Evolutionary conservation across 2,888 invertebrate species (phyloP), one percentile per base, ranked within the genome.

Genomic region (Synanthedon andrenaeformis): DNA sequence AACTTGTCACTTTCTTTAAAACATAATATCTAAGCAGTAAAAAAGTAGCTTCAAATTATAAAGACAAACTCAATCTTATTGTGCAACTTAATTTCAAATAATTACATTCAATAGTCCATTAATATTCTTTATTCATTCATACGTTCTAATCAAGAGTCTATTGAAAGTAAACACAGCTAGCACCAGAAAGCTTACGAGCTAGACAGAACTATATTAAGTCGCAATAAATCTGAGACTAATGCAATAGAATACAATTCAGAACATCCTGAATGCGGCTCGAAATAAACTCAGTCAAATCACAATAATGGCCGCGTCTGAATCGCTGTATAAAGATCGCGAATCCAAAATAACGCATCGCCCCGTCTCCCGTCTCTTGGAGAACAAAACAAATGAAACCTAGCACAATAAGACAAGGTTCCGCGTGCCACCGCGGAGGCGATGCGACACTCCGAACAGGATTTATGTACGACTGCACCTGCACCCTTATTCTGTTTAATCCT

Each of bases 391-490:
- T 70, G 71, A 60, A 62, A 23, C 23, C 23, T 23, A 63, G 67
- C 68, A 82, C 80, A 83, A 84, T 82, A 84, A 84, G 81, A 82
- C 79, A 65, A 78, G 71, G 80, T 83, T 82, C 83, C 82, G 82
- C 83, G 79, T 82, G 77, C 83, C 80, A 68, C 66, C 65, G 67
- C 62, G 55, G 60, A 62, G 64, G 58, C 69, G 70, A 74, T 71
- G 71, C 75, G 72, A 73, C 67, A 63, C 69, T 70, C 73, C 23
- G 49, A 13, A 13, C n/a, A 41, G 28, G 45, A 58, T 58, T 58
- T 58, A 58, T 58, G 55, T 52, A 17, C 51, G 50, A 42, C 53
- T 51, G 53, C 55, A 51, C 53, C 52, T 51, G 51, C 51, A 14
- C 17, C 41, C 51, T 51, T 35, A 51, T 17, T 51, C 19, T 51